Evolutionary conservation across 1,140 invertebrate genomes (phyloP).

Genomic region (Rhyacophila brunnea): DNA sequence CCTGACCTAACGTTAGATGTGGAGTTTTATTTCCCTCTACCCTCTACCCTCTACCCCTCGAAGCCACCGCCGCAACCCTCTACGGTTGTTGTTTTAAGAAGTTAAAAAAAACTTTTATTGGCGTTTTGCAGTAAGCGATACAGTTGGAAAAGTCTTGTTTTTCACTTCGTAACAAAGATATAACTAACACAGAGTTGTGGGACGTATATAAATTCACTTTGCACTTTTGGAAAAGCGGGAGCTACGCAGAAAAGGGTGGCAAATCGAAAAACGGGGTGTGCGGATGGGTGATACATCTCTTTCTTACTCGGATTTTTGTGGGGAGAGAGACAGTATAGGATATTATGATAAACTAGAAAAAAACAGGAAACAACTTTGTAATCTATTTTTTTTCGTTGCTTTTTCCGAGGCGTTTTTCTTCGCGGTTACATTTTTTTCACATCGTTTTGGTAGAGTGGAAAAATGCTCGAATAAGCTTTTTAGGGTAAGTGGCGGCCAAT

Average conservation of each 20-base stretch:
- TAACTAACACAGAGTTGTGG: neutral
- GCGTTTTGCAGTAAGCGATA: constrained; percentile 4
- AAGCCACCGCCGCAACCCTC: neutral
- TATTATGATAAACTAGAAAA: constrained; percentile 14
- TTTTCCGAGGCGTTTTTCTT: neutral
- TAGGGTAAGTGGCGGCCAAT: no score
- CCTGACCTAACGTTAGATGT: no score
- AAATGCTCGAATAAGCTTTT: no score
- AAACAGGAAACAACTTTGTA: constrained; percentile 16
- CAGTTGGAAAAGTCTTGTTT: neutral
- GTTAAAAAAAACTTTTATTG: constrained; percentile 5
- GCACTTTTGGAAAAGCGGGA: neutral
- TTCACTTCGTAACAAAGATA: no score
- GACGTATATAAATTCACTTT: constrained; percentile 1
- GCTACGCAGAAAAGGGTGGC: neutral
- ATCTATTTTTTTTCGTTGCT: constrained; percentile 7
- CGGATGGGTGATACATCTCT: constrained; percentile 1
- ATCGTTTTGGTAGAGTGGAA: neutral
- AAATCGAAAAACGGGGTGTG: neutral
- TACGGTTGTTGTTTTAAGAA: constrained; percentile 2
- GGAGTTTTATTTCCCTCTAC: no score
- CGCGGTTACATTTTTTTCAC: neutral
- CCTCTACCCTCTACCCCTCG: neutral
- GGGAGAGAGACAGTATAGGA: neutral
- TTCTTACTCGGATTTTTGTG: neutral